Conservation (phyloP, 2,797 vertebrate genomes). For the Crocodylus rhombifer region DNA sequence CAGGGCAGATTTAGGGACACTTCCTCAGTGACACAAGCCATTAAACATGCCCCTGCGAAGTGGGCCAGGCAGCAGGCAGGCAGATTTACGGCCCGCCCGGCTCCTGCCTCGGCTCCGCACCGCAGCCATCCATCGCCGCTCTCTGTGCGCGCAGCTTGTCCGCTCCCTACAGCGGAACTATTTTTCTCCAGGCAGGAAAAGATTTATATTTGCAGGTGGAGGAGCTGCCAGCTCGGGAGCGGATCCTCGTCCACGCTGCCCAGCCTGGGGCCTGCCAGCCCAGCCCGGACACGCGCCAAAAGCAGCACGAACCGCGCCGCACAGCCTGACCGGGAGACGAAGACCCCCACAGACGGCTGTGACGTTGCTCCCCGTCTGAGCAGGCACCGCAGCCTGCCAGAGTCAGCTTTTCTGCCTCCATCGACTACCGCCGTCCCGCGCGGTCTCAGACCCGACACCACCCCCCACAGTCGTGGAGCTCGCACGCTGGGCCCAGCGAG, state of each 20-base stretch:
- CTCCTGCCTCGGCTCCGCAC: neutral
- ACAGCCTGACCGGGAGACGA: neutral
- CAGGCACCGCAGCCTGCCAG: neutral
- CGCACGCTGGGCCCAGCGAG: rapidly evolving
- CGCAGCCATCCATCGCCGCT: neutral
- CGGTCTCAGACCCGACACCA: rapidly evolving
- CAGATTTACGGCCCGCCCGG: neutral
- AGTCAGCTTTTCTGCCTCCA: neutral
- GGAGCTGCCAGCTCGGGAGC: neutral
- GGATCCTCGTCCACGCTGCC: rapidly evolving
- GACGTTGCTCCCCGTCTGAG: neutral
- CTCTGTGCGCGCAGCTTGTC: rapidly evolving
- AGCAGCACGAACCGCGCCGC: rapidly evolving
- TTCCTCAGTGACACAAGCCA: rapidly evolving
- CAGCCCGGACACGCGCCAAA: rapidly evolving
- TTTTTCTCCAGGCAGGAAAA: rapidly evolving
- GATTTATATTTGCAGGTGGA: neutral
- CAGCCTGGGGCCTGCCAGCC: neutral
- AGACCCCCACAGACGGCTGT: neutral
- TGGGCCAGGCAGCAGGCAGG: too few relatives aligned
- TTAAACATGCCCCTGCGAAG: rapidly evolving
- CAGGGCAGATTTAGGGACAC: neutral
- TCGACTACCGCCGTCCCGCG: neutral
- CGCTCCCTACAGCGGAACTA: rapidly evolving
- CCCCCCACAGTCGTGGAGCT: neutral